phyloP scores from a whole-genome alignment of 2,888 invertebrate species.

The Xanthorhoe designata region DNA sequence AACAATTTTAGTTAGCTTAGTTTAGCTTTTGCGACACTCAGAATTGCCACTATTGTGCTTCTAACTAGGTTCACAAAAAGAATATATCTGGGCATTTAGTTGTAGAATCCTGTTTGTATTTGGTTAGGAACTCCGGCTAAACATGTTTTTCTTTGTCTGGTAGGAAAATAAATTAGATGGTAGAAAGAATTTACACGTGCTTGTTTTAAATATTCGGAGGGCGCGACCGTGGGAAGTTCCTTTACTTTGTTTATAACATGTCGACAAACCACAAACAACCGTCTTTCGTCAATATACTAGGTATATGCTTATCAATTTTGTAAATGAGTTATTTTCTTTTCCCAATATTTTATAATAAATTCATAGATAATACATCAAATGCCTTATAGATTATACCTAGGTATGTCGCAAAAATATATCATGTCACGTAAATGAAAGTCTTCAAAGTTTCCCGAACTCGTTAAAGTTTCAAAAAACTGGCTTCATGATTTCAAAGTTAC shows the following conservation, averaged over 20 bases:
- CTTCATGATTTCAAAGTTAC: conserved; percentile 3
- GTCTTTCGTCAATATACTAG: neutral
- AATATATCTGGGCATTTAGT: neutral
- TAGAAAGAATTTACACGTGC: conserved; percentile 37
- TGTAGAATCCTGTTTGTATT: neutral
- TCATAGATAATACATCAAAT: neutral
- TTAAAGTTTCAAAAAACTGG: conserved; percentile 13
- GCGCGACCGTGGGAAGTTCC: conserved; percentile 50
- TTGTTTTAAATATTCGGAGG: conserved; percentile 54
- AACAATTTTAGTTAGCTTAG: no score
- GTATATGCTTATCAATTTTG: neutral
- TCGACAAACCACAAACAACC: neutral
- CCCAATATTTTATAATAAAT: neutral
- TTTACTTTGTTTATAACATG: conserved; percentile 20
- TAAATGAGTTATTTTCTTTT: neutral
- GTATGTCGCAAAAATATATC: neutral
- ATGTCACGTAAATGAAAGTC: neutral
- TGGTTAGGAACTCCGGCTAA: neutral
- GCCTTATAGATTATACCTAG: neutral
- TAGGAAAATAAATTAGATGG: conserved; percentile 23
- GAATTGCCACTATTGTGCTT: no score
- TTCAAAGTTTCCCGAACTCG: conserved; percentile 13
- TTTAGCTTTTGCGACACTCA: no score
- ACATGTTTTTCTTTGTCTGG: neutral
- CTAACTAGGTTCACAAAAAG: conserved; percentile 2